Base-by-base conservation (phyloP, 92 coral and sea anemone species). In the Phenganax marumi region DNA sequence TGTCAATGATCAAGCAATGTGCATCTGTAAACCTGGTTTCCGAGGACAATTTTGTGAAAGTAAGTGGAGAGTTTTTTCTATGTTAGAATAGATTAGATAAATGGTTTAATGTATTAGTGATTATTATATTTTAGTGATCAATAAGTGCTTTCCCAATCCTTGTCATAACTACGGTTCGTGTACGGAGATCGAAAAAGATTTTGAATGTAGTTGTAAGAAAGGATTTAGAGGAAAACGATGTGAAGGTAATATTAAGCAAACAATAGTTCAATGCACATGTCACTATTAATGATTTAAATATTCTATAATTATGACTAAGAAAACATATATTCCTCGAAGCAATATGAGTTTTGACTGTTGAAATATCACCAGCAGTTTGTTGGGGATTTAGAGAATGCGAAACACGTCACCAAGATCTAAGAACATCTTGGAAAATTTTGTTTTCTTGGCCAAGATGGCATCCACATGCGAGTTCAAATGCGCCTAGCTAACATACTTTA, bases 41-140 rank as follows among this genome's bases (percentile, higher is more conserved):
- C 74, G 86, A 8, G 99, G 99, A 9, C 87, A 90, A 58, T 93
- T 92, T 76, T 96, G 99, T 56, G 97, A 96, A 92, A 43, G 83
- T 78, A 78, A 43, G 83, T 76, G 0, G 50, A 76, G 19, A 24
- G n/a, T 22, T 12, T 49, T 23, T 21, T 21, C n/a, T 33, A 33
- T 5, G 5, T 33, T 33, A 33, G 43, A 33, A 33, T 33, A 33
- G 43, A 33, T 1, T 21, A 14, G 63, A 56, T 14, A 56, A 14
- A 56, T 56, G 17, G n/a, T 14, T 56, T 56, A 14, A 56, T 56
- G 22, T 46, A 72, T 18, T 11, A 13, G 19, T 21, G 3, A 12
- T 46, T 66, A 19, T 2, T 68, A 43, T 60, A 73, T 68, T 72
- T 52, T 73, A 94, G 98, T 90, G 81, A 87, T 86, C 84, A 89